Percentiles rank a stretch among this genome's conserved stretches.
These are phyloP conservation scores for Phymorhynchus buccinoides DNA, from an alignment of 1,140 invertebrate species.

Conservation along the genomic window DNA sequence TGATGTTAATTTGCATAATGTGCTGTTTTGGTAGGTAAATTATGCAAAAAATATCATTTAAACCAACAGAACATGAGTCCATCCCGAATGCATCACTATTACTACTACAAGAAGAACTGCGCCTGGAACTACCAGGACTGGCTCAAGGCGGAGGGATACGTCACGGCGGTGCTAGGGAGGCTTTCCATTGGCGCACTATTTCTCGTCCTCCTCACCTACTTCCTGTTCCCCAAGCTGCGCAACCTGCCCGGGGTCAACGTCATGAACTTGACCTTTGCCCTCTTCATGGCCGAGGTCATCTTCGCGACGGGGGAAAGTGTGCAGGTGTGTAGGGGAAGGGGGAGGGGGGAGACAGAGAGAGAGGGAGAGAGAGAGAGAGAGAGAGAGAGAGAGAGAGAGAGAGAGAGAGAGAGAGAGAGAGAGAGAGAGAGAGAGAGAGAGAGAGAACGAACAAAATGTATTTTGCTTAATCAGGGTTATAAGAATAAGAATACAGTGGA, in stretches of 20 bases:
- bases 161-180: conserved; percentile 62
- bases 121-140: conserved; percentile 43
- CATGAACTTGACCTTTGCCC: conserved; percentile 74
- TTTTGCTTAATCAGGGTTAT: no score
- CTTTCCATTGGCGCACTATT: conserved; percentile 64
- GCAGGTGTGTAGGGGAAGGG: conserved; percentile 33
- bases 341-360: no score
- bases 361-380: no score
- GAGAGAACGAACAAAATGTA: no score
- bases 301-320: conserved; percentile 69
- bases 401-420: no score
- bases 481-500: no score
- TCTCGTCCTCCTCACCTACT: conserved; percentile 72
- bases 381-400: no score
- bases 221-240: conserved; percentile 73
- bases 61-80: no score
- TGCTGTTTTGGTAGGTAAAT: no score
- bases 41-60: no score
- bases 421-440: no score
- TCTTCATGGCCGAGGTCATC: conserved; percentile 75
- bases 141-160: conserved; percentile 55
- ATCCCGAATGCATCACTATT: not conserved
- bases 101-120: not conserved
- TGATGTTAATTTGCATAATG: no score
- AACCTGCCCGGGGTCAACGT: conserved; percentile 77